Evolutionary conservation across 2,797 vertebrate species (phyloP).

Genomic region (Esox masquinongy): DNA sequence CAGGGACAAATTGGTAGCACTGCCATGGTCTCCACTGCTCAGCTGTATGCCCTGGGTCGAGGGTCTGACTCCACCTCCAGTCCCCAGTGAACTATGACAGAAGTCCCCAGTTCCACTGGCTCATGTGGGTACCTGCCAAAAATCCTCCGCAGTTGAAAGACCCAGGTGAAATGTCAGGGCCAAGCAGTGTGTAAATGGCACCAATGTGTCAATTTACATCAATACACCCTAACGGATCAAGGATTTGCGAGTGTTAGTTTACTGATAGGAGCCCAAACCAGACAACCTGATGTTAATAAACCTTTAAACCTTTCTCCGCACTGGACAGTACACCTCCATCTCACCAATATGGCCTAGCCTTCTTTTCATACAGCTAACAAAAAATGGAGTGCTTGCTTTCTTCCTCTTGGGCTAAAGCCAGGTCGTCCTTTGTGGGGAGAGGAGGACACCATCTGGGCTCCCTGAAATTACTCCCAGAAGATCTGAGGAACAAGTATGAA

Average conservation of each 20-base stretch:
- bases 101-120: not conserved
- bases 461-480: not conserved
- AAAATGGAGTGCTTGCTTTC: too few species aligned
- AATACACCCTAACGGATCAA: too few species aligned
- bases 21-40: not conserved
- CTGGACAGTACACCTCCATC: too few species aligned
- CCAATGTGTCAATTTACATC: too few species aligned
- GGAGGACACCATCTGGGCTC: not conserved
- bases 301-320: not conserved
- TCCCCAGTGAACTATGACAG: too few species aligned
- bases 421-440: not conserved
- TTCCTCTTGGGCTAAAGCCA: not conserved
- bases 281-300: too few species aligned
- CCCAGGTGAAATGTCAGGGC: too few species aligned
- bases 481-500: not conserved
- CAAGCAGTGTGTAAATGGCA: too few species aligned
- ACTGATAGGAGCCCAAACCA: too few species aligned
- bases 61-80: not conserved
- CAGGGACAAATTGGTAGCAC: not conserved
- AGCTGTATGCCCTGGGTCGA: not conserved
- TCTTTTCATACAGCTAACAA: too few species aligned
- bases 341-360: too few species aligned
- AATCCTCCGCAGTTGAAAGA: not conserved
- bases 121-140: not conserved
- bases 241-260: too few species aligned